A percentile compares a stretch with the other conserved stretches of the same genome.
Evolutionary conservation across 1,140 invertebrate genomes (phyloP).

Genomic region (Zaprionus capensis): DNA sequence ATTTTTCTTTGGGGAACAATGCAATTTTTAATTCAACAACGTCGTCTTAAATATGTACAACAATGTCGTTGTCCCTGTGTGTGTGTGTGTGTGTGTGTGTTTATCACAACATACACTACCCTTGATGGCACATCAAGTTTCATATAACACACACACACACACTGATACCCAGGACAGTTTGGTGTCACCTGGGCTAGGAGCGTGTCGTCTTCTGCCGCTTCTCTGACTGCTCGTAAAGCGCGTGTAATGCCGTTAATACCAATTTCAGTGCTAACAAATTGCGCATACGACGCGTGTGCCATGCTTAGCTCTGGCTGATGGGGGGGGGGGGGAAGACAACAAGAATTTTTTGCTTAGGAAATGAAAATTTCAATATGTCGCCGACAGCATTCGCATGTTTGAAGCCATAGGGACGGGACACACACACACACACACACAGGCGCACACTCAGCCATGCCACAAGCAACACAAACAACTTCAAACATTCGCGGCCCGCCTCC

Average conservation of each 20-base stretch:
- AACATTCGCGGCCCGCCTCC: conserved; percentile 11
- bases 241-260: conserved; percentile 78
- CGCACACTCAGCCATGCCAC: conserved; percentile 4
- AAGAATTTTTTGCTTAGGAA: conserved; percentile 62
- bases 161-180: conserved; percentile 15
- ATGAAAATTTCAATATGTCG: conserved; percentile 78
- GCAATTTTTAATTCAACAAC: conserved; percentile 31
- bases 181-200: conserved; percentile 45
- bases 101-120: conserved; percentile 30
- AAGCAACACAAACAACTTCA: conserved; percentile 23
- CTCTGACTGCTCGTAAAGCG: conserved; percentile 70
- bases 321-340: not conserved
- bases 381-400: conserved; percentile 55
- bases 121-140: conserved; percentile 44
- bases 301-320: conserved; percentile 8
- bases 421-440: conserved; percentile 8
- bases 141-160: conserved; percentile 7
- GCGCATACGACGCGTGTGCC: conserved; percentile 73
- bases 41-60: conserved; percentile 13
- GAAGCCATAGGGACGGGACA: not conserved
- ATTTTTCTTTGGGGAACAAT: conserved; percentile 3
- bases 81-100: conserved; percentile 14
- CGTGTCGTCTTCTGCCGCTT: conserved; percentile 20
- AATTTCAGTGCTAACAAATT: conserved; percentile 80
- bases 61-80: conserved; percentile 13